Base-by-base conservation (phyloP, 2,797 vertebrate species). In the Falco cherrug region DNA sequence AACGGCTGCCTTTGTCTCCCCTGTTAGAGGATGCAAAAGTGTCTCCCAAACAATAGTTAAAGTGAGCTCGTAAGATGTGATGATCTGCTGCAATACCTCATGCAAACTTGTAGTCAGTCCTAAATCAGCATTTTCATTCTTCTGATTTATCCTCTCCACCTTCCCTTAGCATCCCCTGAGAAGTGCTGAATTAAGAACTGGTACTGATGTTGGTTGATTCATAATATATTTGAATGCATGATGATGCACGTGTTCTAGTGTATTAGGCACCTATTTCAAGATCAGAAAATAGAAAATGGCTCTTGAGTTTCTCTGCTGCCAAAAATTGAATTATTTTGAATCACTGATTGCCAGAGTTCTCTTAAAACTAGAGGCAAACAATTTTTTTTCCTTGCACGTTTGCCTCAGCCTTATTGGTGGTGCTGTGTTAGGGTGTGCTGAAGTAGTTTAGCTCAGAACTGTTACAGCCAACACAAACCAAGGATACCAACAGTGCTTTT, bases 241-340 rank as follows among this genome's bases (percentile, higher is more conserved):
- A 80, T 91, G 90, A 77, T 93, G 75, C 35, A 76, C 7, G 3
- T 28, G 20, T 87, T 83, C 45, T 50, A 41, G 79, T 80, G 71
- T 93, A 90, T 91, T 89, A 79, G 75, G 64, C 2, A 25, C 33
- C 47, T 85, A 24, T 84, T 89, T 83, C 75, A 59, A 39, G 61
- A 74, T 67, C 29, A 35, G 51, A 89, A 94, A 89, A 94, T 43
- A 93, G 78, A 84, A 95, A 87, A 87, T 7, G 14, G 26, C 39
- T 91, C 63, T 93, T 65, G 71, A 90, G 51, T 88, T 94, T 87
- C 64, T 91, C 63, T 80, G 50, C 75, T 93, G 79, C 25, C 39
- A 83, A 73, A 56, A 85, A 90, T 65, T 21, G 47, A 45, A 19
- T 84, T 87, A 85, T 70, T 91, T 94, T 95, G 83, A 87, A 73